Conservation (phyloP, 2,888 invertebrate species). For the Hydrotaea diabolus region DNA sequence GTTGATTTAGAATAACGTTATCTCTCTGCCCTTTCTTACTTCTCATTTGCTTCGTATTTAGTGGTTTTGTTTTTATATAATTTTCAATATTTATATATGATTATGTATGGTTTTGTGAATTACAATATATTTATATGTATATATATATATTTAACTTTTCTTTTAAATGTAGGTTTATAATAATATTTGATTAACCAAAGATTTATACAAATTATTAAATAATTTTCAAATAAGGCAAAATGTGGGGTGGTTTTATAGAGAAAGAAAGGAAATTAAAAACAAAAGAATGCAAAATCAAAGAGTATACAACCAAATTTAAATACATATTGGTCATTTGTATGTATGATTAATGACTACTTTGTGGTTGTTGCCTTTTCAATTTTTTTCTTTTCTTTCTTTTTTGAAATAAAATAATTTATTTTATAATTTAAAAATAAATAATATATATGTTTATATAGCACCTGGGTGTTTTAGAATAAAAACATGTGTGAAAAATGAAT, state of each 20-base stretch:
- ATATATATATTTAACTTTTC: constrained; percentile 55
- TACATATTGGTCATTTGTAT: constrained; percentile 2
- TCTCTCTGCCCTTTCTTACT: neutral
- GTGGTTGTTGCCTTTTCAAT: constrained; percentile 10
- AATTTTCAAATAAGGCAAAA: constrained; percentile 53
- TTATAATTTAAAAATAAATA: constrained; percentile 20
- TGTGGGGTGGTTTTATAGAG: constrained; percentile 8
- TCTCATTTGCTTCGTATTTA: neutral
- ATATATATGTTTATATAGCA: constrained; percentile 50
- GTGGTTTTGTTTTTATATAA: constrained; percentile 63
- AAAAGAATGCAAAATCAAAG: constrained; percentile 3
- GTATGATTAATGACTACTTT: constrained; percentile 27
- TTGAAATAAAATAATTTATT: neutral
- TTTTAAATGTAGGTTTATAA: constrained; percentile 64
- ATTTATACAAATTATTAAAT: constrained; percentile 55
- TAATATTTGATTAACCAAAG: constrained; percentile 62
- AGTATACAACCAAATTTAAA: neutral
- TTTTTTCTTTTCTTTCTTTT: constrained; percentile 2
- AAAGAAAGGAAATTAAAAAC: constrained; percentile 1
- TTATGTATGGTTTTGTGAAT: constrained; percentile 54
- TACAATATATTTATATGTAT: constrained; percentile 62
- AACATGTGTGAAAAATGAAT: neutral
- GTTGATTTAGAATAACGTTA: constrained; percentile 58
- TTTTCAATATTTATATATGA: constrained; percentile 45
- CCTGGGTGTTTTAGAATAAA: constrained; percentile 44